phyloP scores from a whole-genome alignment of 2,888 invertebrate genomes.

The Argynnis bischoffii region DNA sequence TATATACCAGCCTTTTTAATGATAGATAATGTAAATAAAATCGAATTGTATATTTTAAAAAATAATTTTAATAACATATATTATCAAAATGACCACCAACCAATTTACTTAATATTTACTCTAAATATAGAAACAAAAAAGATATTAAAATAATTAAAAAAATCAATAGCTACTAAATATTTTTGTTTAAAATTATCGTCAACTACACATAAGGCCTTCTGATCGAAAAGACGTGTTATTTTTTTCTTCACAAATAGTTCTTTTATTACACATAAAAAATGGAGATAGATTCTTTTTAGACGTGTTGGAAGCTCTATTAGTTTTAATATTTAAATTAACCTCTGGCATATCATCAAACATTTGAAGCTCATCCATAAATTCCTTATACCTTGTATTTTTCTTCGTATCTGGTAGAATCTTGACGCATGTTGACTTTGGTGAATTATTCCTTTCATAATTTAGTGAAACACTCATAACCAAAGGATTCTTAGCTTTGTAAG shows the following conservation, averaged over 20 bases:
- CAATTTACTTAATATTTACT: too few relatives aligned
- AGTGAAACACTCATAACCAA: conserved; percentile 59
- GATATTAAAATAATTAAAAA: too few relatives aligned
- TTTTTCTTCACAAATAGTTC: conserved; percentile 18
- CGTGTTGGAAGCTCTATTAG: conserved; percentile 70
- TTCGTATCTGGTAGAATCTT: conserved; percentile 48
- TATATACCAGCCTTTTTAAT: too few relatives aligned
- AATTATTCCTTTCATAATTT: conserved; percentile 47
- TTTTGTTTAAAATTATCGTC: too few relatives aligned
- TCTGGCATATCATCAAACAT: conserved; percentile 61
- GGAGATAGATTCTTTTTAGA: conserved; percentile 51
- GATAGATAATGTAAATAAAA: too few relatives aligned
- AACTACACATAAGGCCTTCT: neutral
- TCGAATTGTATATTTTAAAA: too few relatives aligned
- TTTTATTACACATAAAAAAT: conserved; percentile 34
- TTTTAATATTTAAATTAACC: conserved; percentile 52
- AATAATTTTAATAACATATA: too few relatives aligned
- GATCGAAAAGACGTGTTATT: conserved; percentile 1
- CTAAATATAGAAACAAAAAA: too few relatives aligned
- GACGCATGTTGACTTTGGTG: conserved; percentile 38
- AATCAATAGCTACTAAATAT: too few relatives aligned
- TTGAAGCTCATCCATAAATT: conserved; percentile 63
- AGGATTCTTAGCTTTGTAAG: conserved; percentile 49
- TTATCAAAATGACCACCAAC: too few relatives aligned
- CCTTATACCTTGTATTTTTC: conserved; percentile 60